phyloP scores from a whole-genome alignment of 2,888 invertebrate genomes.

The Tromatobia lineatoria region DNA sequence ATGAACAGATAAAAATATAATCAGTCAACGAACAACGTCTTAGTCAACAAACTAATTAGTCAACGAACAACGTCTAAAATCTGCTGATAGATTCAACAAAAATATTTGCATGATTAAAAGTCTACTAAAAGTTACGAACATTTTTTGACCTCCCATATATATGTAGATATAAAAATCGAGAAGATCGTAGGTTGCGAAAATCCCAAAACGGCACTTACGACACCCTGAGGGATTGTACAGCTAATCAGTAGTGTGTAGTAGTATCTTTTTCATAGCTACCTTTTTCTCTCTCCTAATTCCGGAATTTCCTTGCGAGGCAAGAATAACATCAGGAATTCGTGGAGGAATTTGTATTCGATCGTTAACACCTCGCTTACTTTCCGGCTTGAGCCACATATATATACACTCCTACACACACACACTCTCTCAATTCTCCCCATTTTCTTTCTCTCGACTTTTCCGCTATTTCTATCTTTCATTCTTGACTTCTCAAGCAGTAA shows the following conservation, averaged over 20 bases:
- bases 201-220: constrained; percentile 1
- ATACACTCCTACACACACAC: too few relatives aligned
- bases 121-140: background rate
- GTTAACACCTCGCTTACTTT: constrained; percentile 33
- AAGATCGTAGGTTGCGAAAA: background rate
- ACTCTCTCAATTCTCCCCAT: background rate
- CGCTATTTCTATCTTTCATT: constrained; percentile 32
- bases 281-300: background rate
- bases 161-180: background rate
- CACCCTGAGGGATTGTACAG: background rate
- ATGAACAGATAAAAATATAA: too few relatives aligned
- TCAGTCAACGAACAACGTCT: too few relatives aligned
- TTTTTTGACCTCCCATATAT: background rate
- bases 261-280: background rate
- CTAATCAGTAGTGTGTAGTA: constrained; percentile 17
- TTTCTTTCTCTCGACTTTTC: constrained; percentile 16
- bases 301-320: background rate
- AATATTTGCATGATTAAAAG: background rate
- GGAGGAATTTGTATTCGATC: constrained; percentile 41
- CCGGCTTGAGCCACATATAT: constrained; percentile 7
- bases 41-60: too few relatives aligned
- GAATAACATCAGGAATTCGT: constrained; percentile 44
- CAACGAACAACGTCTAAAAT: background rate
- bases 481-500: constrained; percentile 32
- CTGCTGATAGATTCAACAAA: background rate